These are phyloP conservation scores for Odobenus rosmarus DNA, from an alignment of 2,113 vertebrate genomes.

Conservation along the genomic window DNA sequence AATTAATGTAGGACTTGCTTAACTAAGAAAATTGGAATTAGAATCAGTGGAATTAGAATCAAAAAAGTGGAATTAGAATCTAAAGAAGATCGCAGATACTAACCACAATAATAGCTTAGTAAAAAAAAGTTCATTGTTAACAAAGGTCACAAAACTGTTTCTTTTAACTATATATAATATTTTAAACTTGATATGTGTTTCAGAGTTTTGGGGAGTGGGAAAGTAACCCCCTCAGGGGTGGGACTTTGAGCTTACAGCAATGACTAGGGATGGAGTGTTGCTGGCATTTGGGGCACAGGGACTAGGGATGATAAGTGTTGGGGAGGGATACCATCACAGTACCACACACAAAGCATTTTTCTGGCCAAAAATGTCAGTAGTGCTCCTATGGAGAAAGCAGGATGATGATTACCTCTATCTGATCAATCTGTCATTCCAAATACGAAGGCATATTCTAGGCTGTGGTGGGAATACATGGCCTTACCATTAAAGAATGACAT, in stretches of 20 bases:
- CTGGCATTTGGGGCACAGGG: not conserved
- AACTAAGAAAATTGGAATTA: not conserved
- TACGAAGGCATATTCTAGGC: not conserved
- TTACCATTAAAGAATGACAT: not conserved
- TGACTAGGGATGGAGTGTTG: not conserved
- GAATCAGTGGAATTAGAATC: not conserved
- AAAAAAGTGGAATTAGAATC: not conserved
- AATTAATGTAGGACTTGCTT: not conserved
- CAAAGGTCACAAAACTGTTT: not conserved
- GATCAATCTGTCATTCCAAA: not conserved
- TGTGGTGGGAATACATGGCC: not conserved
- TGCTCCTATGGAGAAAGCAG: not conserved
- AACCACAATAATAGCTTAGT: not conserved
- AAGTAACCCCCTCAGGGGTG: not conserved
- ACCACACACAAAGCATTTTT: not conserved
- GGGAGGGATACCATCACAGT: not conserved
- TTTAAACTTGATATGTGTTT: not conserved
- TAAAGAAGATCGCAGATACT: not conserved
- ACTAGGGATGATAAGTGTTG: not conserved
- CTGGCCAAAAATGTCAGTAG: not conserved
- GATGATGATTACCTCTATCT: not conserved
- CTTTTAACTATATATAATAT: not conserved
- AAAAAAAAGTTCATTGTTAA: not conserved
- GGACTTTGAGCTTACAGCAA: not conserved
- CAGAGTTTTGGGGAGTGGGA: not conserved